Evolutionary conservation across 2,113 vertebrate genomes (phyloP).

Genomic region (Chaetops frenatus): DNA sequence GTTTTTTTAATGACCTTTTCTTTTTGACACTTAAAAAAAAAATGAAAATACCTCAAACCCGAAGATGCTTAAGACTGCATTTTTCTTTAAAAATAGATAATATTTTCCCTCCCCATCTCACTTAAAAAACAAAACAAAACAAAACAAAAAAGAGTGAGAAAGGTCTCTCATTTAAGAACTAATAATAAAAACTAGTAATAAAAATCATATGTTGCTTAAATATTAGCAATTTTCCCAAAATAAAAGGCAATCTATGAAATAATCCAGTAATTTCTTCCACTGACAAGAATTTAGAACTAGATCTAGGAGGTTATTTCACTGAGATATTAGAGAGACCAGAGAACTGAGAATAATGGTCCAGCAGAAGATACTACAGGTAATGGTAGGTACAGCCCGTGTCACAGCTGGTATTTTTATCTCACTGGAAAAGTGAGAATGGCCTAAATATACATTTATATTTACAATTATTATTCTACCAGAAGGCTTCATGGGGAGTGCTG

Average conservation of each 20-base stretch:
- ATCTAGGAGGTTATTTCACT: not conserved
- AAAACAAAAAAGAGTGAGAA: not conserved
- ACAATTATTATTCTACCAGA: not conserved
- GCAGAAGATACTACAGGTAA: not conserved
- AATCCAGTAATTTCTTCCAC: not conserved
- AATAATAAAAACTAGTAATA: not conserved
- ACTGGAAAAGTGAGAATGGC: not conserved
- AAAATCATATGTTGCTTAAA: not conserved
- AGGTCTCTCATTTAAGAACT: not conserved
- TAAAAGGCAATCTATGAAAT: not conserved
- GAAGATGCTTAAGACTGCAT: not conserved
- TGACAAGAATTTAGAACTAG: not conserved
- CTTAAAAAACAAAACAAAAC: too few species aligned
- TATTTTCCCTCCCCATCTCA: not conserved
- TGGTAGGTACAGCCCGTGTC: not conserved
- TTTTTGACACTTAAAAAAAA: not conserved
- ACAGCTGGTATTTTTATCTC: not conserved
- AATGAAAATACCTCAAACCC: not conserved
- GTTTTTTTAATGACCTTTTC: not conserved
- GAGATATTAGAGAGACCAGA: not conserved
- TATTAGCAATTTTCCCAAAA: not conserved
- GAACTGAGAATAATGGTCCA: not conserved
- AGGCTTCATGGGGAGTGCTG: not conserved
- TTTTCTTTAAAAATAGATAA: not conserved
- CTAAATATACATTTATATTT: not conserved